Conservation (phyloP, 2,113 vertebrate genomes). For the Carlito syrichta region DNA sequence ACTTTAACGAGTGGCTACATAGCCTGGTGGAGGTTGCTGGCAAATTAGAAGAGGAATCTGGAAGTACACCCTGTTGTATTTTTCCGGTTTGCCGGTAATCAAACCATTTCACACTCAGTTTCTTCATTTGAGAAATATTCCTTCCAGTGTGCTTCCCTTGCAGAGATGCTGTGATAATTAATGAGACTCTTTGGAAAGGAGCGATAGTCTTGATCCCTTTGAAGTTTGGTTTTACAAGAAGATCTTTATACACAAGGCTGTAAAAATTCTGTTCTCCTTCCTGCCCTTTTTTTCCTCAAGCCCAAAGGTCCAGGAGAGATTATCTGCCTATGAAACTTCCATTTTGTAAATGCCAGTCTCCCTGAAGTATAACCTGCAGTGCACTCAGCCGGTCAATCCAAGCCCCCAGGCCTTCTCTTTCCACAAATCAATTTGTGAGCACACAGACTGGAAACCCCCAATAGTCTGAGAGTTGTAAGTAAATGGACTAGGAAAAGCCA, state of each 20-base stretch:
- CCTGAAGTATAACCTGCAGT: not conserved
- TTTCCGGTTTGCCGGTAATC: not conserved
- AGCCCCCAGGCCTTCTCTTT: not conserved
- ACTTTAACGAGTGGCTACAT: not conserved
- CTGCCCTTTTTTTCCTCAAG: conserved; percentile 47
- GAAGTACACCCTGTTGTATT: not conserved
- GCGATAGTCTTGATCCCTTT: conserved; percentile 54
- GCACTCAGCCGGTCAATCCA: not conserved
- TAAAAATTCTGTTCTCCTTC: conserved; percentile 70
- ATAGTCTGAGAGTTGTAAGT: not conserved
- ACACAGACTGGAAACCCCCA: not conserved
- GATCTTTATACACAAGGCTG: conserved; percentile 54
- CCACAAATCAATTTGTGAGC: not conserved
- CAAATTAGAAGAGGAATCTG: not conserved
- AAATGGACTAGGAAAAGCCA: not conserved
- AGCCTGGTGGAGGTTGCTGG: not conserved
- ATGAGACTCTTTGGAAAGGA: conserved; percentile 38
- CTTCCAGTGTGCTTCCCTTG: not conserved
- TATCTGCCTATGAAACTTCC: conserved; percentile 35
- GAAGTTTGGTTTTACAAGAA: conserved; percentile 67
- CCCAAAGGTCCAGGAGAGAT: conserved; percentile 46
- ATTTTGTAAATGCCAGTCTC: conserved; percentile 29
- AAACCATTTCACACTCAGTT: conserved; percentile 3
- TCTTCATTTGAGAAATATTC: not conserved
- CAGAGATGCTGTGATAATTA: conserved; percentile 46